Evolutionary conservation across 2,888 invertebrate species (phyloP).

Genomic region (Microctonus brassicae): DNA sequence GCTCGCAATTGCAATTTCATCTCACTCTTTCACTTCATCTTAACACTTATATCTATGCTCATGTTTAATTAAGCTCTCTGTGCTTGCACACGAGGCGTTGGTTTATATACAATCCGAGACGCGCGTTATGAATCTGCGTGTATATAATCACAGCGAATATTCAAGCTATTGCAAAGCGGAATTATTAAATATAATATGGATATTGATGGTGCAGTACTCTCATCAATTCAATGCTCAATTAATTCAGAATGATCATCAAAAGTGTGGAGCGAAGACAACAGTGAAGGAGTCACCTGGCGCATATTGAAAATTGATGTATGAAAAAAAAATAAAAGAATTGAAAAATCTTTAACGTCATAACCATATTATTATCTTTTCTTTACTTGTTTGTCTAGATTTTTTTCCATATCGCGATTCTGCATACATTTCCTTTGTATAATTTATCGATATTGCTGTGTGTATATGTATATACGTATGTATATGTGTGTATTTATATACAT

Average conservation of each 20-base stretch:
- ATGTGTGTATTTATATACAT: background rate
- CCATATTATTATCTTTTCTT: background rate
- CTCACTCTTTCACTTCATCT: slow-evolving; percentile 10
- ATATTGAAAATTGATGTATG: slow-evolving; percentile 15
- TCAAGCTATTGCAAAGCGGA: background rate
- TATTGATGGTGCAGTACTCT: slow-evolving; percentile 20
- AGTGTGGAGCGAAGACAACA: background rate
- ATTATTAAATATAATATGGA: background rate
- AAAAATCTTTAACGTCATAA: slow-evolving; percentile 16
- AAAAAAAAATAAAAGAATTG: background rate
- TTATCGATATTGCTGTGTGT: too few species aligned
- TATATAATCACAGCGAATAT: slow-evolving; percentile 3
- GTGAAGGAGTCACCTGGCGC: slow-evolving; percentile 9
- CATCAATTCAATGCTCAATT: slow-evolving; percentile 27
- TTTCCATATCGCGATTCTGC: background rate
- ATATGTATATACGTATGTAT: too few species aligned
- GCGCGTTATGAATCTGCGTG: background rate
- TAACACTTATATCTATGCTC: slow-evolving; percentile 15
- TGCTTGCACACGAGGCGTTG: background rate
- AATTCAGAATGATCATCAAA: background rate
- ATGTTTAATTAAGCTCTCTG: slow-evolving; percentile 35
- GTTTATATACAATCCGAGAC: background rate
- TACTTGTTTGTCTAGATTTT: background rate
- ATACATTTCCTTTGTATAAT: background rate
- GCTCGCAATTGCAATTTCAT: background rate